Base-by-base conservation (phyloP, 2,888 invertebrate species). In the Phengaris alcon region DNA sequence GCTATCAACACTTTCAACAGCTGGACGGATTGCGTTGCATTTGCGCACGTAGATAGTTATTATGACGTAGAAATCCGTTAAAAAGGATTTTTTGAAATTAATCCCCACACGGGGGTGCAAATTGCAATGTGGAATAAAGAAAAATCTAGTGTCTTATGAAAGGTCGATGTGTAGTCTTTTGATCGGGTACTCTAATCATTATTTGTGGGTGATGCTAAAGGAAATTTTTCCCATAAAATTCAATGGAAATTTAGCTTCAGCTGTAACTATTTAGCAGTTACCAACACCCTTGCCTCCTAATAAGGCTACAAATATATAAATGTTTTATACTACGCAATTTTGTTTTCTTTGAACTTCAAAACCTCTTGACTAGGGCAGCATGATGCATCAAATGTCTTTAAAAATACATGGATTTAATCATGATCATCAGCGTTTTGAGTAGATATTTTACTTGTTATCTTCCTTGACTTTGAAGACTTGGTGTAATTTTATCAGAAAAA, bases 261-360 rank as follows among this genome's bases (percentile, higher is more conserved):
- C 35, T 64, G 64, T 64, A 35, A 35, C 44, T 64, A 64, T 44
- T 44, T 35, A 64, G 64, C 35, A 64, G 64, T 64, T 35, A n/a
- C 54, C 9, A 5, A 59, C 6, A 22, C 44, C 51, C 54, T 7
- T 7, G 54, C 72, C 35, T 72, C 54, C 72, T 44, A 72, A 54
- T 72, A 2, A 54, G 13, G 12, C 35, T 52, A 52, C 7, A 72
- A 52, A 72, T 51, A 72, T 70, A 70, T 70, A 72, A 72, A 54
- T 54, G 72, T 72, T 72, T 72, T 35, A 54, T 54, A 72, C 35
- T 35, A 72, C 6, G 22, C 52, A 15, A 68, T 44, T 68, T 72
- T 72, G 72, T 72, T 72, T 72, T 72, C 72, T 72, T 72, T 72
- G 51, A n/a, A 12, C n/a, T 22, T 6, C 51, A 72, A 51, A 2